A percentile compares a stretch with the other conserved stretches of the same genome.
phyloP scores from a whole-genome alignment of 2,797 vertebrate genomes.

The Mus minutoides region DNA sequence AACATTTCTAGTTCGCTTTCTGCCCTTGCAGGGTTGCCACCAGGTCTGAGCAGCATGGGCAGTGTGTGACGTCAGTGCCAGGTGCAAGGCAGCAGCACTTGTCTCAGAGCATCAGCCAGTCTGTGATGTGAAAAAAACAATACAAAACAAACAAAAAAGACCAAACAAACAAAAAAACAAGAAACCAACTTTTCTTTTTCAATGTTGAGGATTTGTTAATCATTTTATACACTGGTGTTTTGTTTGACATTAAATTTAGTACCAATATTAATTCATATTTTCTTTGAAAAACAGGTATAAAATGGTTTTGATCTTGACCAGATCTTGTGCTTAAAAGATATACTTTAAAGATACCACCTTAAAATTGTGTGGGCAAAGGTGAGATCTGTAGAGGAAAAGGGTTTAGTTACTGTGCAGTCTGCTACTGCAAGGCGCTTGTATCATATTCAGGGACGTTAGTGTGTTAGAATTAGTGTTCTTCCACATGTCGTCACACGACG shows the following conservation, averaged over 20 bases:
- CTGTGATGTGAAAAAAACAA: background rate
- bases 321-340: constrained; percentile 59
- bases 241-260: constrained; percentile 39
- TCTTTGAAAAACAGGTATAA: constrained; percentile 45
- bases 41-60: background rate
- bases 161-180: background rate
- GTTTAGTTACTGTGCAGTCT: constrained; percentile 30
- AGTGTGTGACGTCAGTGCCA: background rate
- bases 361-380: background rate
- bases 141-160: background rate
- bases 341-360: constrained; percentile 33
- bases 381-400: background rate
- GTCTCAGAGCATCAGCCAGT: background rate
- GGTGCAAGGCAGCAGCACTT: background rate
- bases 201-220: constrained; percentile 13
- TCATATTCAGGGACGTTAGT: background rate
- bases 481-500: background rate
- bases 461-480: constrained; percentile 28
- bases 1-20: constrained; percentile 81
- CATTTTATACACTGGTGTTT: constrained; percentile 51
- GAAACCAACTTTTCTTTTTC: background rate
- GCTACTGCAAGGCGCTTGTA: background rate
- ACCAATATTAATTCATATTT: constrained; percentile 24
- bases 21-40: constrained; percentile 49
- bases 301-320: constrained; percentile 15